Base-by-base conservation (phyloP, 1,140 invertebrate genomes). In the Coelopa frigida region DNA sequence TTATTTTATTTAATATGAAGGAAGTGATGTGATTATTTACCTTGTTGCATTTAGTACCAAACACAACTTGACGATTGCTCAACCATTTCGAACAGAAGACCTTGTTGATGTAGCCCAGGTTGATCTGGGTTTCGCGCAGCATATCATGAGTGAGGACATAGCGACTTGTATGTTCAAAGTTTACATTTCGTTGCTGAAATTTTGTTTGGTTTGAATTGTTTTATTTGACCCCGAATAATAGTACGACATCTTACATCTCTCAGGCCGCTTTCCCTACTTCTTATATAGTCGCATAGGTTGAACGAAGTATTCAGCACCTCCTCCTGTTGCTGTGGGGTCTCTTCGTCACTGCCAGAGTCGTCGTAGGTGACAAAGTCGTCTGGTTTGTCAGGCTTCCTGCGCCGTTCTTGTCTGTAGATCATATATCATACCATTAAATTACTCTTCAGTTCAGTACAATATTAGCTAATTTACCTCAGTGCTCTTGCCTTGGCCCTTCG, bases 21-120 rank as follows among this genome's bases (percentile, higher is more conserved):
- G n/a, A 10, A 15, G 14, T 7, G 18, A 36, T 44, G 6, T 12
- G 14, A 12, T 37, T 35, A 53, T 66, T 70, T 69, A 91, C 84
- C 78, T 94, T 94, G 73, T 96, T 96, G 70, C 94, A 97, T 70
- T 97, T 97, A 21, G 93, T 95, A 26, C 92, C 92, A 72, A 95
- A 91, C 4, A 94, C 89, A 47, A 96, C 87, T 76, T 94, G 91
- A 64, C 88, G 78, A 72, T 94, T 88, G 58, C 87, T 92, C 14
- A 97, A 75, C 93, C 94, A 98, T 70, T 94, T 86, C 1, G 92
- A 93, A 70, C 92, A 93, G 74, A 96, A 96, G 33, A 96, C 85
- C 78, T 97, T 97, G 72, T 97, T 95, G 72, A 94, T 87, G 65
- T 85, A 88, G 56, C 83, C 84, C 44, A 92, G 74, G 65, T 78